Base-by-base conservation (phyloP, 2,888 invertebrate genomes). In the Bedellia somnulentella region DNA sequence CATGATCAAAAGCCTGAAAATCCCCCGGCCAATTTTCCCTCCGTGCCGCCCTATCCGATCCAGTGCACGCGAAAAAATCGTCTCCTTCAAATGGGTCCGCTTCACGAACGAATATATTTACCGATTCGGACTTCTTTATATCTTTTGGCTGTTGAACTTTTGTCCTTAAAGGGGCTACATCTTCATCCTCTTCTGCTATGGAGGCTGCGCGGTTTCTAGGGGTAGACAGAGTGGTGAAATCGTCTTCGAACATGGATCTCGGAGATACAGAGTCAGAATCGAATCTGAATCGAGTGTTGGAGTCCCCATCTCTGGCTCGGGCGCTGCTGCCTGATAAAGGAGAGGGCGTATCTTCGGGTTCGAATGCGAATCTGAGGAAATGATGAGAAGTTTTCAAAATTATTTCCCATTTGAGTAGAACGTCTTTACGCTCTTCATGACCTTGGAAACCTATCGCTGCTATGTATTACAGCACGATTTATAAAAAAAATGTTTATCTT, bases 31-130 rank as follows among this genome's bases (percentile, higher is more conserved):
- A 77, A 47, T 76, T 75, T 36, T 76, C 76, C 2, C 75, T 42
- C 0, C 68, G 42, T 21, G 76, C 76, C 2, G 54, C 75, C 5
- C 67, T 49, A 32, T 73, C 76, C 0, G 77, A 73, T 0, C 76
- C 75, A 0, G 77, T 73, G 39, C 73, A 70, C 8, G 80, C 84
- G 52, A 93, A 93, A 63, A 93, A 93, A 42, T 91, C 90, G 44
- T 90, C 89, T 31, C 89, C 89, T 42, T 91, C 93, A 49, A 93
- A 93, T 2, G 93, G 93, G 66, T 93, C 93, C 26, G 81, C 82
- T 49, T 90, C 90, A 29, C 89, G 80, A 3, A 86, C 86, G 64
- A 93, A 93, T 45, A 93, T 93, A 59, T 93, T 92, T 5, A 92
- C 86, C 3, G 92, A 92, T 52, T 92, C 92, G 0, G 92, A 92